A percentile compares a stretch with the other conserved stretches of the same genome.
Conservation (phyloP, 1,140 invertebrate species). For the Drosophila sulfurigaster region DNA sequence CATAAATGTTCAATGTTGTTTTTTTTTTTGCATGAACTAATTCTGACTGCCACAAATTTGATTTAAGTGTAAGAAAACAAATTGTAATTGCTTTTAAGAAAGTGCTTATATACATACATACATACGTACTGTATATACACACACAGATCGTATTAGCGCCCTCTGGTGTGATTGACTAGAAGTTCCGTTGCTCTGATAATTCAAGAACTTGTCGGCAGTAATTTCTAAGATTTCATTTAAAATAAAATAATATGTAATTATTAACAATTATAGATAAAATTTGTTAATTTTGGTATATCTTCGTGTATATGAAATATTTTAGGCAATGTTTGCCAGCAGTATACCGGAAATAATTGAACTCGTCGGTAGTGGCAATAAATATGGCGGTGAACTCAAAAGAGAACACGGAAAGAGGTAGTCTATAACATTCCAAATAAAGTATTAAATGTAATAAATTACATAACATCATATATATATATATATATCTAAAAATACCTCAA, state of each 20-base stretch:
- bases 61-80: conserved; percentile 1
- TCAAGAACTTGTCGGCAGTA: not conserved
- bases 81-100: conserved; percentile 60
- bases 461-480: conserved; percentile 66
- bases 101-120: conserved; percentile 8
- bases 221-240: conserved; percentile 2
- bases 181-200: conserved; percentile 43
- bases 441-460: conserved; percentile 56
- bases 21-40: conserved; percentile 73
- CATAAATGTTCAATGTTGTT: conserved; percentile 31
- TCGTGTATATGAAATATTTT: conserved; percentile 86
- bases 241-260: conserved; percentile 8
- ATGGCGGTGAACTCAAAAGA: conserved; percentile 98
- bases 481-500: conserved; percentile 52
- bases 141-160: conserved; percentile 19
- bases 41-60: conserved; percentile 79
- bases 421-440: conserved; percentile 63
- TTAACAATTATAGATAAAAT: conserved; percentile 9
- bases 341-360: conserved; percentile 99
- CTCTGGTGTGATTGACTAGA: conserved; percentile 59
- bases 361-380: conserved; percentile 98
- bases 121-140: too few relatives aligned
- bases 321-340: conserved; percentile 99
- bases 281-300: conserved; percentile 63
- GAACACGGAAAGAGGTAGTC: conserved; percentile 98